Conservation (phyloP, 1,140 invertebrate species). For the Drosophila bocqueti region DNA sequence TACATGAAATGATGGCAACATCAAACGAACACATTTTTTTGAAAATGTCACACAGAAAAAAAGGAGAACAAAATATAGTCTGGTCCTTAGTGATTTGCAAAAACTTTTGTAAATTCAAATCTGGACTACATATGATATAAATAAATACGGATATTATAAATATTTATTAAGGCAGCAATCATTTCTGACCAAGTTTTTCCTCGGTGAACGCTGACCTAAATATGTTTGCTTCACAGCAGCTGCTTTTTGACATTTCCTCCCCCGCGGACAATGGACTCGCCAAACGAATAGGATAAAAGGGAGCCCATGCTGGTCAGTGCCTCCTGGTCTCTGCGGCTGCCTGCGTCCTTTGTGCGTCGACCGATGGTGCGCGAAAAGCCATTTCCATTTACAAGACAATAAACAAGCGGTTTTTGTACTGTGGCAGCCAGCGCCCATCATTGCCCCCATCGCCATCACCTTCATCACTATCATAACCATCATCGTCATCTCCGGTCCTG, state of each 20-base stretch:
- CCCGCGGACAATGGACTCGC: constrained; percentile 34
- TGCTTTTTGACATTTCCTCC: constrained; percentile 45
- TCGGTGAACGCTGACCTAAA: constrained; percentile 41
- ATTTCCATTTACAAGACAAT: constrained; percentile 74
- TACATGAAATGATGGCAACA: constrained; percentile 1
- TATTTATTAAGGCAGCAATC: constrained; percentile 1
- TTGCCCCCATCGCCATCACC: constrained; percentile 5
- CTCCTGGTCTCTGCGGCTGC: constrained; percentile 1
- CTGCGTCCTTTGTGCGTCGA: constrained; percentile 35
- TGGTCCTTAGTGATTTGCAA: background rate
- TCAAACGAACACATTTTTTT: constrained; percentile 4
- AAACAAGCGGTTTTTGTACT: constrained; percentile 59
- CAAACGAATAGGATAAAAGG: constrained; percentile 36
- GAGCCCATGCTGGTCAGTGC: constrained; percentile 17
- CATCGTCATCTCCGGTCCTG: constrained; percentile 12
- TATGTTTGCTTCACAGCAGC: constrained; percentile 23
- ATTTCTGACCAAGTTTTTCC: constrained; percentile 1
- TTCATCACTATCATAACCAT: constrained; percentile 10
- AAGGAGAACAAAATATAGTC: background rate
- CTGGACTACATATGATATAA: background rate
- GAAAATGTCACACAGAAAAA: background rate
- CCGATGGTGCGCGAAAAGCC: constrained; percentile 72
- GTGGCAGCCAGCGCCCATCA: constrained; percentile 23
- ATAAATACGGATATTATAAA: background rate
- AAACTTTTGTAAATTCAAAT: background rate